Evolutionary conservation across 2,888 invertebrate species (phyloP), one percentile per base, ranked within the genome.

Genomic region (Copidosoma aretas): DNA sequence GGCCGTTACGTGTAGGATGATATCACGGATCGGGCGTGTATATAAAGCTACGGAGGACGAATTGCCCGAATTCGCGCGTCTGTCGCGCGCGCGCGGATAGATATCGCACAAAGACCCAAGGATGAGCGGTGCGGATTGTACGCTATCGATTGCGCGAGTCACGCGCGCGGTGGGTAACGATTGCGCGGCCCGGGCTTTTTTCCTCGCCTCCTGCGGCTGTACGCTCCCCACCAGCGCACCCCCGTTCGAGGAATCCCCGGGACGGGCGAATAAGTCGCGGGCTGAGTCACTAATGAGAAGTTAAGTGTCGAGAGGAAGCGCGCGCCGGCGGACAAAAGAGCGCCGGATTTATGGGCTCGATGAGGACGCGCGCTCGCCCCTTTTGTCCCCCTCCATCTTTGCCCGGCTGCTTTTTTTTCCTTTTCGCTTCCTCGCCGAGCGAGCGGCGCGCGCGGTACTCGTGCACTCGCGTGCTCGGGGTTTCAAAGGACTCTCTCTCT

Each of bases 221-320:
- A n/a, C n/a, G n/a, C n/a, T n/a, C n/a, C n/a, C n/a, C n/a, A n/a
- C n/a, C n/a, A n/a, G n/a, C n/a, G n/a, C 46, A 59, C 15, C 39
- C 10, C 39, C 54, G n/a, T 58, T 65, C 53, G 39, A 60, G 24
- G 59, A 67, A 60, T 68, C 49, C 53, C 54, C 43, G 41, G 25
- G 46, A 19, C 52, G 39, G 41, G 56, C 46, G 21, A 2, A 22
- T 10, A 22, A 21, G 17, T 39, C 12, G n/a, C 12, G 21, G n/a
- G n/a, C n/a, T 68, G 71, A 71, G 25, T 71, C 68, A 68, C 65
- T 71, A 71, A 71, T 71, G 71, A 71, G 60, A 65, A 71, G 60
- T 65, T 68, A 41, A 71, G 68, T 60, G 65, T 63, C 65, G 65
- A 63, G 25, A n/a, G 64, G 53, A 64, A 52, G 56, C 61, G 61